Conservation (phyloP, 2,797 vertebrate species). For the Platalea minor region DNA sequence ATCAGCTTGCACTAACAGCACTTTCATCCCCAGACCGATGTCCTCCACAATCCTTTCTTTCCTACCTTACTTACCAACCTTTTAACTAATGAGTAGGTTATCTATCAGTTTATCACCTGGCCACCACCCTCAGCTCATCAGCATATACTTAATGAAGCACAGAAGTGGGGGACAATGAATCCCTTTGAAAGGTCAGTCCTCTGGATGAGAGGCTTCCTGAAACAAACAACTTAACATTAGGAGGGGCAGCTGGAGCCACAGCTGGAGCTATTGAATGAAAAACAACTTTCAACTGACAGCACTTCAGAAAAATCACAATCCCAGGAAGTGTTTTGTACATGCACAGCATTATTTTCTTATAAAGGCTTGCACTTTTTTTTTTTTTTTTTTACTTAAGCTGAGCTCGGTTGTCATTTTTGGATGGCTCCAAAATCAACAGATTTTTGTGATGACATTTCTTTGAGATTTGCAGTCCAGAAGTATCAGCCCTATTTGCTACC, state of each 20-base stretch:
- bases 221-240: not conserved
- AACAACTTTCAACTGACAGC: not conserved
- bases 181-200: not conserved
- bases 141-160: not conserved
- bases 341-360: not conserved
- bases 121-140: not conserved
- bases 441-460: not conserved
- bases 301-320: not conserved
- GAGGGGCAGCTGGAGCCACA: slow-evolving; percentile 7
- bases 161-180: not conserved
- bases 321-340: not conserved
- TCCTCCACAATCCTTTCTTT: not conserved
- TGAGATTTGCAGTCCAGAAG: not conserved
- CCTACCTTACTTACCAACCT: not conserved
- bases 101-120: not conserved
- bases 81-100: not conserved
- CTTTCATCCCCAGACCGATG: not conserved
- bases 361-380: not conserved
- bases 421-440: not conserved
- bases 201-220: not conserved
- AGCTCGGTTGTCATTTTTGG: not conserved
- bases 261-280: not conserved
- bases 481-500: not conserved
- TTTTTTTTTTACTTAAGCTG: not conserved
- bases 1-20: not conserved